Evolutionary conservation across 2,797 vertebrate species (phyloP).

Genomic region (Aplochiton taeniatus): DNA sequence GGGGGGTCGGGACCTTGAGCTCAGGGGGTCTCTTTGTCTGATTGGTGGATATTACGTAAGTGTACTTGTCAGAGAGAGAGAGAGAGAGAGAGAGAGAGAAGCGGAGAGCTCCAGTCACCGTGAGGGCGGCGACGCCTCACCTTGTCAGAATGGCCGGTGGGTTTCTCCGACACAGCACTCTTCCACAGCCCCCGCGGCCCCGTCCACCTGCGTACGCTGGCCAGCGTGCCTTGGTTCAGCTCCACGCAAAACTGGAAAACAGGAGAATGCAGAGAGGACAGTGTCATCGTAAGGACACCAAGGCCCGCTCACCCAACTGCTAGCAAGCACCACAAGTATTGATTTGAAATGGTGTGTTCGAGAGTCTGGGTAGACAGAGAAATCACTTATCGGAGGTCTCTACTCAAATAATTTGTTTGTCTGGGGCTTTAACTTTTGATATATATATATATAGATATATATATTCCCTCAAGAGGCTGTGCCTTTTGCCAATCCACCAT

Average conservation of each 20-base stretch:
- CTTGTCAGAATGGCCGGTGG: constrained; percentile 76
- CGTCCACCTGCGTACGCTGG: constrained; percentile 89
- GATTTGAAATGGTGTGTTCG: no score
- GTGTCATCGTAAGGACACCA: constrained; percentile 11
- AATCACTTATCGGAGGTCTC: no score
- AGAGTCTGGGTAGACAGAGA: no score
- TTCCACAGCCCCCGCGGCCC: constrained; percentile 87
- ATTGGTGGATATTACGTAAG: no score
- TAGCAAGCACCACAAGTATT: neutral
- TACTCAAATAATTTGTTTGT: no score
- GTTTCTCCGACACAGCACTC: constrained; percentile 81
- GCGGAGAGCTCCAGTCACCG: neutral
- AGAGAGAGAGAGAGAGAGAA: neutral
- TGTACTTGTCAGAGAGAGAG: neutral
- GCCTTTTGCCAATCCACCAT: no score
- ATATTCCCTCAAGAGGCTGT: no score
- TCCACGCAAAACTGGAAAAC: constrained; percentile 87
- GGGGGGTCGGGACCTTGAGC: no score
- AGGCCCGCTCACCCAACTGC: neutral
- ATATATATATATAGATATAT: no score
- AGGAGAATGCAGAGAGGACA: neutral
- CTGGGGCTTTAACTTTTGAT: no score
- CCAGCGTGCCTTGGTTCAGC: constrained; percentile 87
- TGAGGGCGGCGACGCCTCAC: constrained; percentile 58
- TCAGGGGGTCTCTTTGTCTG: neutral